Conservation (phyloP, 2,888 invertebrate species). For the Ditylenchus weischeri region DNA sequence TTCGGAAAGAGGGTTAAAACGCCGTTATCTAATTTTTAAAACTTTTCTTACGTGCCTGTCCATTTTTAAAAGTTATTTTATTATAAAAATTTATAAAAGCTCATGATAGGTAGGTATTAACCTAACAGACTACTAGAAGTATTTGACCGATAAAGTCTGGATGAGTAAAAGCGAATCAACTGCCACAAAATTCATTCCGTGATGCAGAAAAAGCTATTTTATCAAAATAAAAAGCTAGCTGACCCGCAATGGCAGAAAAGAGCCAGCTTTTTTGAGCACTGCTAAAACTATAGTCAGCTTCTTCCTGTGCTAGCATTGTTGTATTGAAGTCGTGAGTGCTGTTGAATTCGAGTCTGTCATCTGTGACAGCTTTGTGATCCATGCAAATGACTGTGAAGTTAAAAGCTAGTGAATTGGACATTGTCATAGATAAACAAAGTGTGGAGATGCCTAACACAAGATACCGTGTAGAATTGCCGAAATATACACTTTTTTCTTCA, state of each 20-base stretch:
- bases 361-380: conserved; percentile 25
- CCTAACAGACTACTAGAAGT: too few relatives aligned
- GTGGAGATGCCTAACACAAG: conserved; percentile 27
- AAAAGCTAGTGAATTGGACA: conserved; percentile 29
- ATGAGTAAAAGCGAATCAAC: too few relatives aligned
- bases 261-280: conserved; percentile 13
- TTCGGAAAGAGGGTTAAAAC: too few relatives aligned
- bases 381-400: conserved; percentile 18
- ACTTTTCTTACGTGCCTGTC: too few relatives aligned
- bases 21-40: too few relatives aligned
- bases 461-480: conserved; percentile 24
- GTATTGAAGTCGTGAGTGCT: not conserved
- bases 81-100: too few relatives aligned
- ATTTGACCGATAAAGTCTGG: too few relatives aligned
- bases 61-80: too few relatives aligned
- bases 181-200: not conserved
- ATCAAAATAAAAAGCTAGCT: too few relatives aligned
- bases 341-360: not conserved
- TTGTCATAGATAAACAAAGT: conserved; percentile 28
- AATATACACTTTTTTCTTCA: conserved; percentile 7
- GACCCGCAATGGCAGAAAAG: conserved; percentile 11
- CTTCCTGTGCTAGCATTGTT: not conserved
- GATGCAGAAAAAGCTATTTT: not conserved
- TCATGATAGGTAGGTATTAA: too few relatives aligned
- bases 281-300: not conserved